These are phyloP conservation scores for Peucedramus taeniatus DNA, from an alignment of 2,113 vertebrate genomes.

Conservation along the genomic window DNA sequence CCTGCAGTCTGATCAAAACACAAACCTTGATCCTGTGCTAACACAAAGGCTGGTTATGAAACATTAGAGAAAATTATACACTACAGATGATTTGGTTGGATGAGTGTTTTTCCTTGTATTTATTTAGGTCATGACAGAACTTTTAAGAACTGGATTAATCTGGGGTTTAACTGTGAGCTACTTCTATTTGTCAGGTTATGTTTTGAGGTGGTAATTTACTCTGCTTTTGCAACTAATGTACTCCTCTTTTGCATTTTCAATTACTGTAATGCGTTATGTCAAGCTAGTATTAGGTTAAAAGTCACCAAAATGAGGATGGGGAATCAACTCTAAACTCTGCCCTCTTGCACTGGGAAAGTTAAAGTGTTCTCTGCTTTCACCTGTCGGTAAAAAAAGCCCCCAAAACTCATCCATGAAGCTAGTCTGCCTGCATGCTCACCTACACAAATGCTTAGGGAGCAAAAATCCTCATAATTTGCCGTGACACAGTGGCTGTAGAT, in stretches of 20 bases:
- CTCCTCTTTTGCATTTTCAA: background rate
- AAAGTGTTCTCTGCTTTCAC: background rate
- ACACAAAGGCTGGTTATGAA: background rate
- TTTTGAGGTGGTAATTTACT: background rate
- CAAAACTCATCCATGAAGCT: background rate
- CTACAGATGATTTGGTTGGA: background rate
- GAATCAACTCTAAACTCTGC: background rate
- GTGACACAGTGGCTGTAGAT: background rate
- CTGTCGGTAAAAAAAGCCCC: background rate
- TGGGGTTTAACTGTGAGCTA: background rate
- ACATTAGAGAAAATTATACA: background rate
- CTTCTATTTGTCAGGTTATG: background rate
- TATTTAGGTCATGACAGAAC: background rate
- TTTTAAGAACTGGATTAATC: background rate
- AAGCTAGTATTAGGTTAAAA: background rate
- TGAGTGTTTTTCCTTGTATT: background rate
- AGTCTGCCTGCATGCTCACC: background rate
- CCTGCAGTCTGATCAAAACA: background rate
- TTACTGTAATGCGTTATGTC: background rate
- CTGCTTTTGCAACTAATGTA: background rate
- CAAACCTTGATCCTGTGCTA: background rate
- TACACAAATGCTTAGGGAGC: background rate
- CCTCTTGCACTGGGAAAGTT: background rate
- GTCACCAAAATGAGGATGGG: background rate
- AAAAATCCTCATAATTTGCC: background rate